phyloP scores from a whole-genome alignment of 2,888 invertebrate species.

The Megalurothrips usitatus region DNA sequence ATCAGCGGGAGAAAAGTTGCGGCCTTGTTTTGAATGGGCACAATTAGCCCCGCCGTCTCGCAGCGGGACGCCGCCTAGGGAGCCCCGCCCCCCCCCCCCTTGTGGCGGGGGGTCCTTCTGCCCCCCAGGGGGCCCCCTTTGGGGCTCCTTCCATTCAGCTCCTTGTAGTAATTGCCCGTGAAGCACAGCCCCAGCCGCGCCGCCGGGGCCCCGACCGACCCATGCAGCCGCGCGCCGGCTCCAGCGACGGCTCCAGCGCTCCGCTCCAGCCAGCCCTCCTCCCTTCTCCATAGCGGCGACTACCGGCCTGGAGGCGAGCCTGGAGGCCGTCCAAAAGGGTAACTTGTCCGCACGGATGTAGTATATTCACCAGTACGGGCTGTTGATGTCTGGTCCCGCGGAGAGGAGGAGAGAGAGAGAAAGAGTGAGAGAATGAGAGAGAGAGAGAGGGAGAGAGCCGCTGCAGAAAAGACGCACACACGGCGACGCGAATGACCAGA shows the following conservation, averaged over 20 bases:
- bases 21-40: slow-evolving; percentile 22
- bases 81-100: background rate
- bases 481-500: too few species aligned
- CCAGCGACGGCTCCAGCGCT: too few species aligned
- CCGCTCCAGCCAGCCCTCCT: too few species aligned
- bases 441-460: too few species aligned
- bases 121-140: background rate
- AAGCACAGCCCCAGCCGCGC: background rate
- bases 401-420: too few species aligned
- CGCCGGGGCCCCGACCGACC: background rate
- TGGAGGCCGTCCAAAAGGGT: background rate
- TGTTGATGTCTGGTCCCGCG: background rate
- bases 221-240: too few species aligned
- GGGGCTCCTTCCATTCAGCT: slow-evolving; percentile 7
- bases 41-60: background rate
- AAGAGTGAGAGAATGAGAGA: too few species aligned
- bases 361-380: background rate
- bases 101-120: background rate
- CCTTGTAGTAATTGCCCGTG: slow-evolving; percentile 15
- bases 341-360: background rate
- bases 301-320: background rate
- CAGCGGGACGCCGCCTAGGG: too few species aligned
- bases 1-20: background rate
- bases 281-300: too few species aligned
- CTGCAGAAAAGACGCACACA: too few species aligned